phyloP scores from a whole-genome alignment of 2,113 vertebrate species.

The Columba livia region DNA sequence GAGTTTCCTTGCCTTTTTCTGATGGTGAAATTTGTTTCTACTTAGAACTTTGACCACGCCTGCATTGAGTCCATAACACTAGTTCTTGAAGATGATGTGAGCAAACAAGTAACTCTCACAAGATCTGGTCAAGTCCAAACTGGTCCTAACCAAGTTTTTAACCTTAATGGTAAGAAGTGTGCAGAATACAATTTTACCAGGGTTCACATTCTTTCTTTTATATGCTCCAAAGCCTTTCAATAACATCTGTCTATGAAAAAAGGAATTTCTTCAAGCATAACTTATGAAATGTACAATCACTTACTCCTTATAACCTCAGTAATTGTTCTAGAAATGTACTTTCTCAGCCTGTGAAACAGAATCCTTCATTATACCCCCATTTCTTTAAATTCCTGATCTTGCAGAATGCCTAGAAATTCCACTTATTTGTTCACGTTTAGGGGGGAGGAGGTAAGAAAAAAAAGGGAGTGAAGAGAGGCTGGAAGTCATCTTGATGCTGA shows the following conservation, averaged over 20 bases:
- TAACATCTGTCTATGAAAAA: not conserved
- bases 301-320: not conserved
- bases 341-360: not conserved
- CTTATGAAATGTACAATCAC: not conserved
- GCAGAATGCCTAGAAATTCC: not conserved
- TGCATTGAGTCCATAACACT: conserved; percentile 94
- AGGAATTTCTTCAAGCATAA: not conserved
- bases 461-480: not conserved
- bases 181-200: not conserved
- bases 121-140: conserved; percentile 89
- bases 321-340: not conserved
- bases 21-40: not conserved
- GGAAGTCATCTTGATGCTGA: not conserved
- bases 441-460: not conserved
- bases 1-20: not conserved
- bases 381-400: not conserved
- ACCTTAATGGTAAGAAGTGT: conserved; percentile 83
- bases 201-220: not conserved
- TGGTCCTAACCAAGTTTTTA: conserved; percentile 82
- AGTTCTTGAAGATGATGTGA: conserved; percentile 91
- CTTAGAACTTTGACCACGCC: conserved; percentile 84
- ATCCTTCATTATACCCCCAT: not conserved
- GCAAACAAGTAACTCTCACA: conserved; percentile 89
- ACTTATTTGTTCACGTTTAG: not conserved
- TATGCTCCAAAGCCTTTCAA: not conserved